These are phyloP conservation scores for Echinops telfairi DNA, from an alignment of 2,113 vertebrate genomes.

Conservation along the genomic window DNA sequence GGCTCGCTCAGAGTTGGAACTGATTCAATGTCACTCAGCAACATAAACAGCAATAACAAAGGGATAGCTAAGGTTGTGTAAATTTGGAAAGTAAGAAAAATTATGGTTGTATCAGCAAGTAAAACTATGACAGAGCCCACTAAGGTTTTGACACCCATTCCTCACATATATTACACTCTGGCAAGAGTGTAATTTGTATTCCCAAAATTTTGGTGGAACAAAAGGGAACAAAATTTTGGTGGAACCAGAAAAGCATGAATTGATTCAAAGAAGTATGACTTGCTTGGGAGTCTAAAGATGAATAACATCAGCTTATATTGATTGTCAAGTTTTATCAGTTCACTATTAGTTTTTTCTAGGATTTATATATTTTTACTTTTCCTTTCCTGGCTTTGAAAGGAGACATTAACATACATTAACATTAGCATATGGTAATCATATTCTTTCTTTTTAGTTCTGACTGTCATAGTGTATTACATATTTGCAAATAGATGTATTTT, in stretches of 20 bases:
- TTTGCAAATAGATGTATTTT: slow-evolving; percentile 40
- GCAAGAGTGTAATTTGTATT: not conserved
- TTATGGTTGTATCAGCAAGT: not conserved
- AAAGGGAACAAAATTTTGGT: not conserved
- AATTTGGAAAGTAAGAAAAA: not conserved
- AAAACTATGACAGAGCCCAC: not conserved
- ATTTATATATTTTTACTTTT: not conserved
- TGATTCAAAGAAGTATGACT: not conserved
- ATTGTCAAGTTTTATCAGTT: not conserved
- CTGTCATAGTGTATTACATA: not conserved
- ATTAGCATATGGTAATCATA: not conserved
- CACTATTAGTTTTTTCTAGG: not conserved
- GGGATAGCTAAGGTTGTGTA: not conserved
- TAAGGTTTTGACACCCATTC: not conserved
- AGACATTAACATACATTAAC: not conserved
- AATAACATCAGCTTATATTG: not conserved
- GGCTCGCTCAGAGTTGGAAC: no score
- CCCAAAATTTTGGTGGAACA: not conserved
- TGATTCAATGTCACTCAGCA: no score
- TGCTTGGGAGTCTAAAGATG: not conserved
- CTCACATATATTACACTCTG: not conserved
- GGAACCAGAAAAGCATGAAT: not conserved
- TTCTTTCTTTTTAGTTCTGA: not conserved
- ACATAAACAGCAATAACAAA: not conserved
- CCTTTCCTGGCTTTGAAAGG: not conserved